Evolutionary conservation across 2,113 vertebrate species (phyloP), one percentile per base, ranked within the genome.

Genomic region (Nyctibius bracteatus): DNA sequence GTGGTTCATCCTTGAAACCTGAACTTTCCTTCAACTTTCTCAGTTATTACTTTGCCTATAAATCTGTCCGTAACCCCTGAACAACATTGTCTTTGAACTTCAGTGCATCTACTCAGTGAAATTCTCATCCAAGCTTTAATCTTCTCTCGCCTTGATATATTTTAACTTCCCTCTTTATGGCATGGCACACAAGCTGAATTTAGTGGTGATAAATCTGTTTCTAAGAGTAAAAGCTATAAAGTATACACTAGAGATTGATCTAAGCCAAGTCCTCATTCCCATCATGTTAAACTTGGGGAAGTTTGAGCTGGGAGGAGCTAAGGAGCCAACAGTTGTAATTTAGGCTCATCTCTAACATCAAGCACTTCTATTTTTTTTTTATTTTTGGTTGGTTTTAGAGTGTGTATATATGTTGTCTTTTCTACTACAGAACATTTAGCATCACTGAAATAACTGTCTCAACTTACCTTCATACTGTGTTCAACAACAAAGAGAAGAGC

Each of bases 21-120:
- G 84, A 94, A 94, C 93, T 96, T 95, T 16, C 28, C 54, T 91
- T 97, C 93, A 94, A 95, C 93, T 95, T 96, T 25, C 71, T 46
- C 46, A 6, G 5, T 90, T 81, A 74, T 20, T 94, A 30, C 74
- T 83, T 73, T 54, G 44, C 49, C 79, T 67, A 33, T 93, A 97
- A 95, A 96, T 94, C 67, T 78, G 39, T 73, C 70, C 12, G 3
- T 81, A 93, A 85, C 47, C 31, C 33, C 46, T 43, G 37, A 85
- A 81, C 46, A 85, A 15, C 66, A 4, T 25, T 77, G 87, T 67
- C 90, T 92, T 91, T 91, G 90, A 96, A 91, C 49, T 90, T 31
- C 46, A 33, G 1, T 55, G 61, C 39, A 54, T 80, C 73, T 87
- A 27, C 49, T 77, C 35, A 5, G 62, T 67, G 63, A 83, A 88